These are phyloP conservation scores for Poecilia picta DNA, from an alignment of 2,797 vertebrate genomes.

Conservation along the genomic window DNA sequence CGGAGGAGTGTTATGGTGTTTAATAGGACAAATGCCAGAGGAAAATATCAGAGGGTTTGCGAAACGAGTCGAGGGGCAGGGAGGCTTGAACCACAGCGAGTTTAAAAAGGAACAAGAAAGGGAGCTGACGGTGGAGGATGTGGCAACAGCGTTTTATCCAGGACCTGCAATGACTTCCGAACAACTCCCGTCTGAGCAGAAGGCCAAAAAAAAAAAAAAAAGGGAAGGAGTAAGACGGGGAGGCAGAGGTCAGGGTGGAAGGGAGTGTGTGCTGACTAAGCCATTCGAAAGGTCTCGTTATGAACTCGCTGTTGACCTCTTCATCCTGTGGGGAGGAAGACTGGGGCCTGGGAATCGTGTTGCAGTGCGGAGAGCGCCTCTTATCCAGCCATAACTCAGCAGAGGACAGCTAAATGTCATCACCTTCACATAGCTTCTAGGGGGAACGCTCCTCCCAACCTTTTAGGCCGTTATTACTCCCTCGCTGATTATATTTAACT, in stretches of 20 bases:
- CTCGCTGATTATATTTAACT: slow-evolving; percentile 42
- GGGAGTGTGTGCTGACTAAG: slow-evolving; percentile 71
- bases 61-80: slow-evolving; percentile 21
- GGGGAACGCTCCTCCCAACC: slow-evolving; percentile 19
- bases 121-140: slow-evolving; percentile 36
- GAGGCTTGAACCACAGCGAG: slow-evolving; percentile 19
- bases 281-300: slow-evolving; percentile 61
- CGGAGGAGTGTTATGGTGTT: slow-evolving; percentile 3
- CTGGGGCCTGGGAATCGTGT: slow-evolving; percentile 62
- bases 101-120: slow-evolving; percentile 47
- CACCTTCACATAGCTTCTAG: slow-evolving; percentile 36
- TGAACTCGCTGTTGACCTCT: slow-evolving; percentile 69
- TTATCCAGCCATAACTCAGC: slow-evolving; percentile 65
- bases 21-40: slow-evolving; percentile 14
- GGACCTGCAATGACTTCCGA: slow-evolving; percentile 46
- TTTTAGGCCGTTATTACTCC: slow-evolving; percentile 33
- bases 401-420: slow-evolving; percentile 59
- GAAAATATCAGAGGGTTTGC: slow-evolving; percentile 21
- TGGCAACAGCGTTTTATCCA: slow-evolving; percentile 44
- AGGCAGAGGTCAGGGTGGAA: slow-evolving; percentile 49
- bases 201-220: slow-evolving; percentile 16
- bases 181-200: slow-evolving; percentile 43
- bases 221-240: slow-evolving; percentile 36
- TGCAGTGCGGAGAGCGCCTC: slow-evolving; percentile 46
- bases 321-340: slow-evolving; percentile 62